Conservation (phyloP, 1,140 invertebrate species). For the Euura saliciscinereae region DNA sequence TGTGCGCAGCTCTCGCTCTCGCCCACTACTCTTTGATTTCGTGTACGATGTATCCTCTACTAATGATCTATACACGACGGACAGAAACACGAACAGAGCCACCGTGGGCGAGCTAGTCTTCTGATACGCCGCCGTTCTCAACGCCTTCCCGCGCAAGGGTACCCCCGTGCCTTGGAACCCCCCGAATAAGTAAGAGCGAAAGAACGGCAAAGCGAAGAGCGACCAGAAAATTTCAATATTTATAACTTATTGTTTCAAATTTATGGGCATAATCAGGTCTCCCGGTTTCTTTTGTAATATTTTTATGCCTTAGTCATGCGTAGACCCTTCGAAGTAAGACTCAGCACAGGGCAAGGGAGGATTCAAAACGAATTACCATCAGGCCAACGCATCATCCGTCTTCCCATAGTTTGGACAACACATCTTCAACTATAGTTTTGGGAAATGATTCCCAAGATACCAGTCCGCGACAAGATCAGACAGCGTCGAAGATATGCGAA, state of each 20-base stretch:
- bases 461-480: background rate
- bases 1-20: constrained; percentile 3
- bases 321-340: background rate
- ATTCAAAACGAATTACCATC: background rate
- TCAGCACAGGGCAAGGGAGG: background rate
- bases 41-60: constrained; percentile 34
- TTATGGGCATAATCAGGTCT: constrained; percentile 35
- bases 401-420: too few species aligned
- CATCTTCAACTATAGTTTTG: too few species aligned
- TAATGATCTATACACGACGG: constrained; percentile 52
- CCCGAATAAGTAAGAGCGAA: background rate
- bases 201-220: background rate
- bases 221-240: constrained; percentile 43
- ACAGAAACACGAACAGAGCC: constrained; percentile 38
- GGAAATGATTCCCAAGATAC: background rate
- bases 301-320: background rate
- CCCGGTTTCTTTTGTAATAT: background rate
- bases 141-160: background rate
- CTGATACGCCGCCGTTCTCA: constrained; percentile 39
- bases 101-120: constrained; percentile 51
- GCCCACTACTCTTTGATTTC: constrained; percentile 28
- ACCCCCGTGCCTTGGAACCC: background rate
- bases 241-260: constrained; percentile 55
- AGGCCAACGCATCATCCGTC: background rate
- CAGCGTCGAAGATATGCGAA: background rate